These are phyloP conservation scores for Meta bourneti DNA, from an alignment of 2,888 invertebrate species.

Conservation along the genomic window DNA sequence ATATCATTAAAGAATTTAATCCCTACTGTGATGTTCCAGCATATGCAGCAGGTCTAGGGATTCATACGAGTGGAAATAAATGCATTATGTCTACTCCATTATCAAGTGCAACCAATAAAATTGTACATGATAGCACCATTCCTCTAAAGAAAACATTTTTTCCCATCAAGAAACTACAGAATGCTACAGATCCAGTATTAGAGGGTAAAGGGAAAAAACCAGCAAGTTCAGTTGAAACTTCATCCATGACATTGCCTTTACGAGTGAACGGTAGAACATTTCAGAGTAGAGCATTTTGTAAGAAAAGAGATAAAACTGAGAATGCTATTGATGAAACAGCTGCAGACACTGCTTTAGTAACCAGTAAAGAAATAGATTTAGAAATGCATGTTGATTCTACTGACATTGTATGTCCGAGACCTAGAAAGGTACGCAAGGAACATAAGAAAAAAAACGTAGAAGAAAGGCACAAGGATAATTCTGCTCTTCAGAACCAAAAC, in stretches of 20 bases:
- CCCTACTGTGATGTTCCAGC: too few species aligned
- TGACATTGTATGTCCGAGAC: not conserved
- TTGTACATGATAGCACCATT: too few species aligned
- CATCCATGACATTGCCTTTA: not conserved
- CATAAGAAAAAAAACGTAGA: not conserved
- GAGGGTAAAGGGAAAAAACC: too few species aligned
- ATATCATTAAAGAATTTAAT: too few species aligned
- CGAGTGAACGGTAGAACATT: conserved; percentile 4
- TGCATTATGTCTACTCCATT: too few species aligned
- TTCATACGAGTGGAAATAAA: too few species aligned
- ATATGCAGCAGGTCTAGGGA: too few species aligned
- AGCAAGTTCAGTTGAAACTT: not conserved
- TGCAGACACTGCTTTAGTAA: not conserved
- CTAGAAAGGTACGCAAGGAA: not conserved
- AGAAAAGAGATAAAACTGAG: not conserved
- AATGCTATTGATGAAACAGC: not conserved
- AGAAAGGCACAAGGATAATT: too few species aligned
- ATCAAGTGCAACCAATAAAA: too few species aligned
- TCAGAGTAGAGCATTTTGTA: not conserved
- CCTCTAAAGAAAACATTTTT: too few species aligned
- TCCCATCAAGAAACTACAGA: not conserved
- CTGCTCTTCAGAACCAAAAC: too few species aligned
- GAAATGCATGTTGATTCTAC: too few species aligned
- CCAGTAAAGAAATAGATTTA: not conserved
- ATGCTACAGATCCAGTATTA: not conserved